phyloP scores from a whole-genome alignment of 2,797 vertebrate genomes.

The Brachymystax lenok region DNA sequence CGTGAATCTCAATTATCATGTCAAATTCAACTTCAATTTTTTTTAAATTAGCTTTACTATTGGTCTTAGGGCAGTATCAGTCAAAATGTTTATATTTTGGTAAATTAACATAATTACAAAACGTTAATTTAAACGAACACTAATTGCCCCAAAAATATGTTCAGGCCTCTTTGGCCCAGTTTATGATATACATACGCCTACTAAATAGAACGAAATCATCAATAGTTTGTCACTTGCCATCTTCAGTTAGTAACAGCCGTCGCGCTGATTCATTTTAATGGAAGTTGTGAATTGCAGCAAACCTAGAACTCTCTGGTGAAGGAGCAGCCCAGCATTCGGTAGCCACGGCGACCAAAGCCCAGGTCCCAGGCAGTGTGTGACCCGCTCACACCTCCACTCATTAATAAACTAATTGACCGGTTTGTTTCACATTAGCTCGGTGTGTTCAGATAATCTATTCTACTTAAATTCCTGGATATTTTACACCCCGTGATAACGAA shows the following conservation, averaged over 20 bases:
- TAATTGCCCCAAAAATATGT: not conserved
- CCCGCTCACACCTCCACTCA: conserved; percentile 42
- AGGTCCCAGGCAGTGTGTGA: conserved; percentile 29
- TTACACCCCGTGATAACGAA: conserved; percentile 81
- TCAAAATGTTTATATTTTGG: not conserved
- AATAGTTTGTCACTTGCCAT: not conserved
- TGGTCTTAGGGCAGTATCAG: not conserved
- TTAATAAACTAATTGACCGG: conserved; percentile 71
- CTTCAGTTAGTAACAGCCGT: not conserved
- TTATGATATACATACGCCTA: not conserved
- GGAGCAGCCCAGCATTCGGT: not conserved
- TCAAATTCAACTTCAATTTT: not conserved
- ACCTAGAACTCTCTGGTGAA: conserved; percentile 11
- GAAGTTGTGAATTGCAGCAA: conserved; percentile 26
- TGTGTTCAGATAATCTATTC: conserved; percentile 83
- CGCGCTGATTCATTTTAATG: conserved; percentile 6
- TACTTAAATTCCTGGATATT: conserved; percentile 71
- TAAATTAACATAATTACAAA: not conserved
- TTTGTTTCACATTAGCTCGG: conserved; percentile 79
- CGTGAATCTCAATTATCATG: not conserved
- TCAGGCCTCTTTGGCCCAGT: not conserved
- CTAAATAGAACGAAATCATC: not conserved
- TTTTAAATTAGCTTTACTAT: not conserved
- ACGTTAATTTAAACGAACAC: not conserved
- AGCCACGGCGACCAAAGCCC: not conserved